A percentile compares a stretch with the other conserved stretches of the same genome.
phyloP scores from a whole-genome alignment of 2,797 vertebrate species.

The Champsocephalus esox region DNA sequence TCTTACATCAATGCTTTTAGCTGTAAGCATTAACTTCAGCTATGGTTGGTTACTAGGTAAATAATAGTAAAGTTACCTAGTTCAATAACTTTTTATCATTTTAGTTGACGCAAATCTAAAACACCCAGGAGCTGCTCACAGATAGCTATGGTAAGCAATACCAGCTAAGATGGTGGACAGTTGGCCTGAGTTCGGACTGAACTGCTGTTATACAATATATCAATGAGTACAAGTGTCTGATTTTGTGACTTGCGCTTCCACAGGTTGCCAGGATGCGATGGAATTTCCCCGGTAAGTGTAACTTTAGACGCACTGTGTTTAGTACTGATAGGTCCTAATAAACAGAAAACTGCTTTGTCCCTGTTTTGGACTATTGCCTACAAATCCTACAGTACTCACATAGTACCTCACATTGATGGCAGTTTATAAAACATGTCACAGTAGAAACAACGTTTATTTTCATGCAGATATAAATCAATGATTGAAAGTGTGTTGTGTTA shows the following conservation, averaged over 20 bases:
- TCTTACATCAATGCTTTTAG: not conserved
- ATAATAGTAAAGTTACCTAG: not conserved
- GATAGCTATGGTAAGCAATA: too few species aligned
- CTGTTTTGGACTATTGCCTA: not conserved
- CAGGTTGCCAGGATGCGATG: slow-evolving; percentile 77
- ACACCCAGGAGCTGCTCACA: too few species aligned
- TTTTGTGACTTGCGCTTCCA: slow-evolving; percentile 34
- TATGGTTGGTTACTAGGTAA: not conserved
- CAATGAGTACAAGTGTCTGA: not conserved
- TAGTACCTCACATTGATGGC: not conserved
- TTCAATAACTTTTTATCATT: not conserved
- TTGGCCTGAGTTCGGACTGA: not conserved
- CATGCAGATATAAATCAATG: not conserved
- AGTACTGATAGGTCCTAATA: not conserved
- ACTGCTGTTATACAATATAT: not conserved
- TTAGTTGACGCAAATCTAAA: not conserved
- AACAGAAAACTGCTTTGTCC: not conserved
- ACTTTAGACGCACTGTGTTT: not conserved
- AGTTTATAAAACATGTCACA: not conserved
- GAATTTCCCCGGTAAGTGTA: slow-evolving; percentile 84
- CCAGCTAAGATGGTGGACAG: too few species aligned
- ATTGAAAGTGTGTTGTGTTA: not conserved
- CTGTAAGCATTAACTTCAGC: not conserved
- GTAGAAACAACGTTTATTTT: too few species aligned
- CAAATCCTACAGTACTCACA: too few species aligned